Evolutionary conservation across 2,113 vertebrate species (phyloP), one percentile per base, ranked within the genome.

Genomic region (Anarrhichthys ocellatus): DNA sequence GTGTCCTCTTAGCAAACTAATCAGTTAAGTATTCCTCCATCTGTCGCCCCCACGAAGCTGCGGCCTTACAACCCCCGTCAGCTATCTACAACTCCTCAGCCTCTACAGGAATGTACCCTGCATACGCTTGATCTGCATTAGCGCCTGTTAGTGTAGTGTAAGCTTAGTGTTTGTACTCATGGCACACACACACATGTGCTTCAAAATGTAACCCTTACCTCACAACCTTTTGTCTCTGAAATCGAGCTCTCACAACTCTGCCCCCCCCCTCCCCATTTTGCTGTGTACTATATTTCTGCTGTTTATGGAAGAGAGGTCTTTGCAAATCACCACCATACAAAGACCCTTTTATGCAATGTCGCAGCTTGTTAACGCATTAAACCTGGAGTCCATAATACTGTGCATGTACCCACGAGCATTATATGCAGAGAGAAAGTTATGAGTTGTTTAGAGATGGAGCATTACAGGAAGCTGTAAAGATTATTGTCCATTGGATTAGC

Each of bases 21-120:
- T 80, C 88, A 83, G 79, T 84, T 91, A 90, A 92, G 87, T 27
- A 79, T 89, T 79, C 61, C 79, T 88, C 93, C 93, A 91, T 92
- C 92, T 93, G 91, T 91, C 71, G 20, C 61, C 62, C 70, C 82
- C 20, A 42, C 36, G 66, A 44, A 88, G 73, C 83, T 58, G 42
- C 63, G 40, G 86, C 87, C 89, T 83, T 32, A 46, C 48, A 83
- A 2, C 82, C 84, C 42, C 24, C 6, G 24, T 75, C 75, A 69
- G 81, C 76, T 62, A 61, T 71, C 76, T 73, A 71, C 58, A 62
- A 44, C 65, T 73, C 48, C 68, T 89, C 85, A 88, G 63, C 72
- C 85, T 61, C 46, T 44, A 6, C 75, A 77, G 73, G 22, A 52
- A 80, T 70, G 34, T 34, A 59, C 52, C 27, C 76, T 66, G 56